Base-by-base conservation (phyloP, 2,113 vertebrate species). In the Uria lomvia region DNA sequence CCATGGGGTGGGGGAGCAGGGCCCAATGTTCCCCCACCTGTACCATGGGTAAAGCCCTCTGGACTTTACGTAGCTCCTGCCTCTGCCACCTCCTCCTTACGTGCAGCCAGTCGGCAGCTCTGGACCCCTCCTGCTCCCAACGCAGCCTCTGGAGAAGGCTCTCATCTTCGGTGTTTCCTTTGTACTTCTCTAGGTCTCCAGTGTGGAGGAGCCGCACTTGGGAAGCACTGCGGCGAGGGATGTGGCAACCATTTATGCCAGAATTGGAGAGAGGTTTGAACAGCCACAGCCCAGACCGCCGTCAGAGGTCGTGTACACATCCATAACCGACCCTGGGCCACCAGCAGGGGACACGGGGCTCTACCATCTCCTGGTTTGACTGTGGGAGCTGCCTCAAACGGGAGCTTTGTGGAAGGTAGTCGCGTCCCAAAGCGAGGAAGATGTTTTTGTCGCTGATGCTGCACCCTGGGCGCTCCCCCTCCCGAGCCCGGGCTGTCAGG, bases 301-400 rank as follows among this genome's bases (percentile, higher is more conserved):
- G 0, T 9, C 52, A 4, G 52, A 67, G 36, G 21, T 4, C 0
- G 1, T 52, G 32, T 76, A 72, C 12, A 0, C 52, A 4, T 20
- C 80, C 8, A 0, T 62, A 20, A 10, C 4, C 9, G 0, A 22
- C 26, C 58, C 8, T 9, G 1, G 1, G 19, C 9, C 12, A 2
- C 10, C 5, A 4, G 2, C 4, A 6, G 24, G 0, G 22, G 17
- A 7, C 19, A 0, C 29, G 8, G 21, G 32, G 1, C 24, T 3
- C 49, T 60, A 5, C 70, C n/a, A 12, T 3, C 8, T 67, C 47
- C 52, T 6, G 32, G 5, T 6, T 2, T 59, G 58, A 66, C 86
- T 32, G 23, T 1, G 26, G 84, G 53, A 83, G 32, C 72, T 20
- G 40, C 66, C 65, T 23, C 17, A 2, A 17, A 43, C 12, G 0